Evolutionary conservation across 2,888 invertebrate genomes (phyloP).

Genomic region (Drosophila gaucha): DNA sequence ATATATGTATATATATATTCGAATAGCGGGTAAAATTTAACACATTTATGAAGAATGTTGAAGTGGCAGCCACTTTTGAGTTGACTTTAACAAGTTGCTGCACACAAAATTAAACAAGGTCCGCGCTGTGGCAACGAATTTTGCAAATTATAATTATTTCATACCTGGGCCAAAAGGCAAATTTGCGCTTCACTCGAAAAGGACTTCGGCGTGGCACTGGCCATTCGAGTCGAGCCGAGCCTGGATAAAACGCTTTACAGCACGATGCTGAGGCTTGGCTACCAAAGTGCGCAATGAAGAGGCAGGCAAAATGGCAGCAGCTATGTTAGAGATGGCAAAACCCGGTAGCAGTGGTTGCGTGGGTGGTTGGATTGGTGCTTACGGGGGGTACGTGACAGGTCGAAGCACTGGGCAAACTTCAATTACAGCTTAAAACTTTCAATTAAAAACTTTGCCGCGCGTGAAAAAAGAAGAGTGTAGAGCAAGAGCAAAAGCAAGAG

Average conservation of each 20-base stretch:
- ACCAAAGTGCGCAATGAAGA: constrained; percentile 60
- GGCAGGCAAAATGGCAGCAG: constrained; percentile 64
- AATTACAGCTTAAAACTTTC: constrained; percentile 77
- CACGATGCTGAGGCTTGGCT: constrained; percentile 10
- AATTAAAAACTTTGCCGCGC: constrained; percentile 73
- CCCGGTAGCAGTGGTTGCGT: too few relatives aligned
- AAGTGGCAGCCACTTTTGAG: constrained; percentile 48
- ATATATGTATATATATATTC: background rate
- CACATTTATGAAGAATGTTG: constrained; percentile 39
- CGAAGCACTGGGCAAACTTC: constrained; percentile 70
- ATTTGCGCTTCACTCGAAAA: constrained; percentile 70
- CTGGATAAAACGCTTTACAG: constrained; percentile 44
- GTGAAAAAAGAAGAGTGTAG: constrained; percentile 39
- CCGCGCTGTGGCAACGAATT: constrained; percentile 45
- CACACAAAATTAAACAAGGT: constrained; percentile 72
- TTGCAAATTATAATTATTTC: constrained; percentile 74
- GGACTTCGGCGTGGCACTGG: constrained; percentile 35
- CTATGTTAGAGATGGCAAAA: constrained; percentile 20
- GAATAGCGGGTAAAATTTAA: constrained; percentile 29
- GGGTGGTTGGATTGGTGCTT: background rate
- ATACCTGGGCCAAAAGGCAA: constrained; percentile 69
- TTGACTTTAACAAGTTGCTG: constrained; percentile 64
- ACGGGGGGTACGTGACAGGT: constrained; percentile 45
- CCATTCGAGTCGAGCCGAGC: background rate
- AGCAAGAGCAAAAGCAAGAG: background rate